These are phyloP conservation scores for Zaprionus davidi DNA, from an alignment of 1,140 invertebrate genomes.

Conservation along the genomic window DNA sequence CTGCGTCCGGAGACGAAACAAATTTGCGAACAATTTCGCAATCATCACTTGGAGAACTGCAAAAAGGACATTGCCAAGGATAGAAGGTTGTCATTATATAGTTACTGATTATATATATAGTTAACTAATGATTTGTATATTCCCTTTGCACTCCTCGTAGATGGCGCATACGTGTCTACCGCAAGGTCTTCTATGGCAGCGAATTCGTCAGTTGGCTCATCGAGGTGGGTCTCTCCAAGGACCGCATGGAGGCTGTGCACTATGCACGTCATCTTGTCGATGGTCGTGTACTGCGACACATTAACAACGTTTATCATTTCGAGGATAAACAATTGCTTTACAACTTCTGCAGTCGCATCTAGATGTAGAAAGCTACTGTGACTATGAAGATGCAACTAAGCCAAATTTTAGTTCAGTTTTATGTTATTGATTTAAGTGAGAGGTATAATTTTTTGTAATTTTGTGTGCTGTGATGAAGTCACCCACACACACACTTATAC, in stretches of 20 bases:
- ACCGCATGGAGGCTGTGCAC: conserved; percentile 90
- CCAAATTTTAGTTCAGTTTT: conserved; percentile 72
- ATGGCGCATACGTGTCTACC: conserved; percentile 90
- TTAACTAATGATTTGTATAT: not conserved
- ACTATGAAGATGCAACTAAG: conserved; percentile 57
- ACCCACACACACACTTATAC: conserved; percentile 16
- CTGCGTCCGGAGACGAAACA: conserved; percentile 91
- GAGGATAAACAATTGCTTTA: conserved; percentile 89
- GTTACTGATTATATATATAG: not conserved
- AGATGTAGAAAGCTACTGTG: conserved; percentile 7
- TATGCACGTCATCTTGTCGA: conserved; percentile 94
- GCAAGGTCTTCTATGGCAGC: conserved; percentile 92
- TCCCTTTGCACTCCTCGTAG: conserved; percentile 62
- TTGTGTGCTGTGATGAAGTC: conserved; percentile 61
- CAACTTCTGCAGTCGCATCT: conserved; percentile 86
- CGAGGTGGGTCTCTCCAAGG: conserved; percentile 90
- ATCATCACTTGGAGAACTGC: conserved; percentile 93
- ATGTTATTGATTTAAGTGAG: conserved; percentile 51
- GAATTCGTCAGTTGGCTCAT: conserved; percentile 95
- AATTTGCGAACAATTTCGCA: conserved; percentile 94
- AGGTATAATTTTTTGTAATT: conserved; percentile 52
- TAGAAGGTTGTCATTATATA: conserved; percentile 78
- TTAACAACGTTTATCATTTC: conserved; percentile 93
- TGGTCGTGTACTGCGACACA: conserved; percentile 92
- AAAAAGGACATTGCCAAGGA: conserved; percentile 91